These are phyloP conservation scores for Myotis brandtii DNA, from an alignment of 2,113 vertebrate genomes.

Conservation along the genomic window DNA sequence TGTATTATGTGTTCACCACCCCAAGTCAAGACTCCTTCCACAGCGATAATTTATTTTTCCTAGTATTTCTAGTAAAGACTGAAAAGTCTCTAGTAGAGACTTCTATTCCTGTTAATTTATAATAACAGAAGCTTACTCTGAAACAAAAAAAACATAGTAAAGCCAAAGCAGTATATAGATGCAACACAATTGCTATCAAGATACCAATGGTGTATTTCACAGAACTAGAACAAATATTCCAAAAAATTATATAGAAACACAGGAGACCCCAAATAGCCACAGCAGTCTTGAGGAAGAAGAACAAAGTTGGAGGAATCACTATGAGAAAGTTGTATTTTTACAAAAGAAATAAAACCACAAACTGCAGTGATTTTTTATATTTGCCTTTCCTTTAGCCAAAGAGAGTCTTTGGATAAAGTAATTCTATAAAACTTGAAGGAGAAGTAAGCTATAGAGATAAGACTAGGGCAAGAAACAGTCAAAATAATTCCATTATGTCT, in stretches of 20 bases:
- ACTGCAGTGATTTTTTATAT: conserved; percentile 3
- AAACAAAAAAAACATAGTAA: not conserved
- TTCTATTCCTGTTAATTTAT: not conserved
- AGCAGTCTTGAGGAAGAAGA: not conserved
- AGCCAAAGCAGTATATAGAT: not conserved
- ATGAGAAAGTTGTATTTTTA: conserved; percentile 22
- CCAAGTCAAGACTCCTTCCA: not conserved
- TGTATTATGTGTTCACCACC: not conserved
- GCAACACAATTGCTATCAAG: not conserved
- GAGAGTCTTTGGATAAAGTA: not conserved
- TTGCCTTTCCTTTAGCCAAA: conserved; percentile 19
- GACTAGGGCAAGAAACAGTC: not conserved
- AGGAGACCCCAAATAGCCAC: not conserved
- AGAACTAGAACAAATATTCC: not conserved
- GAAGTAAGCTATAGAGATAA: conserved; percentile 26
- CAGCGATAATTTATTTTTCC: not conserved
- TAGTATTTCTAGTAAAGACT: conserved; percentile 50
- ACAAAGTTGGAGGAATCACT: not conserved
- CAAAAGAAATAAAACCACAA: conserved; percentile 44
- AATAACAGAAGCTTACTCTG: conserved; percentile 3
- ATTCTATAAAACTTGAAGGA: not conserved
- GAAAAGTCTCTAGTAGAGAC: too few species aligned
- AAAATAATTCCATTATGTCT: conserved; percentile 3
- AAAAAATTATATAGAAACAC: not conserved
- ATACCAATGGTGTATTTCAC: not conserved